Percentiles rank a stretch among this genome's conserved stretches.
phyloP scores from a whole-genome alignment of 2,888 invertebrate species.

The Hemithea aestivaria region DNA sequence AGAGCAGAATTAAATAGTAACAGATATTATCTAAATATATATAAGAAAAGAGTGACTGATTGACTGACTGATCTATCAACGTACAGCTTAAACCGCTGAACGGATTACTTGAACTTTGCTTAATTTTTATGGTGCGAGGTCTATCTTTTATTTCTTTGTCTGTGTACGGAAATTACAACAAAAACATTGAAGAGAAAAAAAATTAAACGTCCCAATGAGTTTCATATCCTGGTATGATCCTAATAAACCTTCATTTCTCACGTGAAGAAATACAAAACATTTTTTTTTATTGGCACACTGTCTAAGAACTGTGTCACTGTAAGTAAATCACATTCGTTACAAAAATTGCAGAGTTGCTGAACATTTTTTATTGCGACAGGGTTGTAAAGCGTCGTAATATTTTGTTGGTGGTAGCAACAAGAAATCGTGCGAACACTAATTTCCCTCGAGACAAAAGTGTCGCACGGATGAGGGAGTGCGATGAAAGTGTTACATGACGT shows the following conservation, averaged over 20 bases:
- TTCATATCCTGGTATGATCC: conserved; percentile 7
- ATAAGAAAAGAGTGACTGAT: no score
- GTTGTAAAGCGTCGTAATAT: neutral
- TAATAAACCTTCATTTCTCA: conserved; percentile 11
- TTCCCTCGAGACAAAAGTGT: conserved; percentile 26
- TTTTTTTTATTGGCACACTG: conserved; percentile 4
- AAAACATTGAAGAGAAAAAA: neutral
- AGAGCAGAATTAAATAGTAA: no score
- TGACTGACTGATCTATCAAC: no score
- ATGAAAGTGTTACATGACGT: conserved; percentile 11
- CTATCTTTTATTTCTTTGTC: no score
- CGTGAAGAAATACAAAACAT: conserved; percentile 12
- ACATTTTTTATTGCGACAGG: conserved; percentile 5
- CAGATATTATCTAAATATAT: no score
- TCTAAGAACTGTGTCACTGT: neutral
- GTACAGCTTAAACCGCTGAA: no score
- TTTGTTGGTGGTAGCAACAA: conserved; percentile 6
- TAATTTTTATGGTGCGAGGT: no score
- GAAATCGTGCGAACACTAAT: conserved; percentile 23
- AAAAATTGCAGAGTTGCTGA: neutral
- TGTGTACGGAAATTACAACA: no score
- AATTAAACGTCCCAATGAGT: conserved; percentile 5
- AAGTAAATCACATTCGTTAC: neutral
- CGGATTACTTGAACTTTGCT: no score
- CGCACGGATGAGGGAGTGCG: conserved; percentile 19